Evolutionary conservation across 2,113 vertebrate genomes (phyloP), one percentile per base, ranked within the genome.

Genomic region (Gambusia holbrooki): DNA sequence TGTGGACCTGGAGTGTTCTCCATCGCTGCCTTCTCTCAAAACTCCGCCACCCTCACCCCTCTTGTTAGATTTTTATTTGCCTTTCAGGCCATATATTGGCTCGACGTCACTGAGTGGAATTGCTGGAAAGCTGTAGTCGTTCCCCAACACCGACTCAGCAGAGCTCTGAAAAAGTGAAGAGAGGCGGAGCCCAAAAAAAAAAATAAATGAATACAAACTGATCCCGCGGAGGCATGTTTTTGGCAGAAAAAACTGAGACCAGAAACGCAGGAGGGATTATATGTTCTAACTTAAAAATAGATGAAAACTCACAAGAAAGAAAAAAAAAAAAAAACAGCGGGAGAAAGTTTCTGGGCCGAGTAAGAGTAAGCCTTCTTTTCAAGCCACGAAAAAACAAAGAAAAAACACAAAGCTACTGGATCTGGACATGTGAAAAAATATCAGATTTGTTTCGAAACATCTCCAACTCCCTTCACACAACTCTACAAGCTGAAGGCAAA

Each of bases 231-330:
- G 14, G 17, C 11, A 37, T 11, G 11, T 65, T 37, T 54, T 35
- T 35, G 51, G 51, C 63, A 78, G 63, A 35, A 66, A 35, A 25
- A 35, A 40, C 4, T 40, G 10, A 32, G 48, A 67, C 60, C 60
- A 19, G 42, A 35, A 58, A 29, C 29, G 33, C 42, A 35, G 48
- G 62, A 80, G 25, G 66, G 66, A 80, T 69, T 69, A 73, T 14
- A 58, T 69, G 48, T 74, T 37, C 62, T 5, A 73, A 64, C 14
- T 37, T 58, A 13, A 63, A 65, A 54, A 35, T 66, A 12, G 40
- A 25, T 48, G 10, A 15, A 22, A 32, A 73, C 28, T 65, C n/a
- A 65, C 7, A 45, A 33, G 42, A 33, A 6, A 33, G 7, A 37
- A 2, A 37, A 37, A 37, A 37, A 2, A 37, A 37, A 37, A 37